Evolutionary conservation across 1,140 invertebrate species (phyloP).

Genomic region (Epicauta chinensis): DNA sequence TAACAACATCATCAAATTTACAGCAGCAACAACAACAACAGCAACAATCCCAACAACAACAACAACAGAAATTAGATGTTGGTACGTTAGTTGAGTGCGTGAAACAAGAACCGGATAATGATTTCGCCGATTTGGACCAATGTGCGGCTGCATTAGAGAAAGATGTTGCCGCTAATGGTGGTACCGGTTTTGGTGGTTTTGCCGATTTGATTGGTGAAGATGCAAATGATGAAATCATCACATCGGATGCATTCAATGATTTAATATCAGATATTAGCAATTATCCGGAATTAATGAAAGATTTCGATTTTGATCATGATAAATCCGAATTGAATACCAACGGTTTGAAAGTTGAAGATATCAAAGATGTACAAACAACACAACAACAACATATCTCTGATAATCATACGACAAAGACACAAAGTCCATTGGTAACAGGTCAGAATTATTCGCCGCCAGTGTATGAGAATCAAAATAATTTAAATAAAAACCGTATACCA

Average conservation of each 20-base stretch:
- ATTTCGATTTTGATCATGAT: constrained; percentile 67
- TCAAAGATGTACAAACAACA: constrained; percentile 33
- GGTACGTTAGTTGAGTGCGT: constrained; percentile 72
- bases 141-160: constrained; percentile 74
- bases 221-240: constrained; percentile 70
- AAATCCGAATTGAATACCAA: constrained; percentile 34
- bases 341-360: constrained; percentile 49
- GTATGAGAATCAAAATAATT: constrained; percentile 36
- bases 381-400: not conserved
- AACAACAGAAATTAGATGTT: constrained; percentile 45
- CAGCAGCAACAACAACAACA: constrained; percentile 33
- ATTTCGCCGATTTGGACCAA: constrained; percentile 74
- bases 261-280: constrained; percentile 77
- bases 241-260: constrained; percentile 79
- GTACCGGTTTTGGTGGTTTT: constrained; percentile 67
- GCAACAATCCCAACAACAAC: constrained; percentile 28
- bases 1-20: constrained; percentile 29
- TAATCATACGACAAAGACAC: constrained; percentile 21
- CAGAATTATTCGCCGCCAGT: constrained; percentile 47
- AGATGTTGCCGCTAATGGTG: constrained; percentile 63
- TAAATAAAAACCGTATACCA: constrained; percentile 38
- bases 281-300: constrained; percentile 76
- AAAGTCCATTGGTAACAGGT: constrained; percentile 29
- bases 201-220: constrained; percentile 79
- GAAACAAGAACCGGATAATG: constrained; percentile 69